Conservation (phyloP, 2,113 vertebrate genomes). For the Lates calcarifer region DNA sequence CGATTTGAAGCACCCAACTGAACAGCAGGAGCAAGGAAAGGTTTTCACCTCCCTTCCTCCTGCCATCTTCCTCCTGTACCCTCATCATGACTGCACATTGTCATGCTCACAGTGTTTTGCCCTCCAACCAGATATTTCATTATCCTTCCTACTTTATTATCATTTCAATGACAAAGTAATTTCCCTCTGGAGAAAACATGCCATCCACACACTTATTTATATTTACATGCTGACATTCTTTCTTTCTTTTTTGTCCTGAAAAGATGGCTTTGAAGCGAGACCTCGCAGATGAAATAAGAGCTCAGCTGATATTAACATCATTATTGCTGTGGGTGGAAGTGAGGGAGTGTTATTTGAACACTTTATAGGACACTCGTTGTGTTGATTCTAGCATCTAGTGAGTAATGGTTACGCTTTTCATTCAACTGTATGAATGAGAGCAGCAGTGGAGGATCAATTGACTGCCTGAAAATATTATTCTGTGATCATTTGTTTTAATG, state of each 20-base stretch:
- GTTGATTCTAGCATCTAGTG: slow-evolving; percentile 50
- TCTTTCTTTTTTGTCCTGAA: background rate
- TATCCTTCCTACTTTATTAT: slow-evolving; percentile 63
- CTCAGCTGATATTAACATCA: slow-evolving; percentile 61
- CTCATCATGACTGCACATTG: slow-evolving; percentile 30
- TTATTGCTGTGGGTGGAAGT: slow-evolving; percentile 29
- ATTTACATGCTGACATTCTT: slow-evolving; percentile 52
- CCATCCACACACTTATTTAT: slow-evolving; percentile 64
- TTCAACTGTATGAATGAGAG: slow-evolving; percentile 37
- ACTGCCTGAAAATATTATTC: slow-evolving; percentile 17
- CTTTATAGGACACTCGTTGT: slow-evolving; percentile 28
- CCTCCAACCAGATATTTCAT: slow-evolving; percentile 70
- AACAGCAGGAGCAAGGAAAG: slow-evolving; percentile 46
- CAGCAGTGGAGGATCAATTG: slow-evolving; percentile 13
- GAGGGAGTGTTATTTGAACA: slow-evolving; percentile 37
- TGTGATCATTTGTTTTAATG: background rate
- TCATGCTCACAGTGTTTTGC: slow-evolving; percentile 40
- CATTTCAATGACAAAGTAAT: slow-evolving; percentile 71
- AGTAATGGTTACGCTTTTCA: slow-evolving; percentile 54
- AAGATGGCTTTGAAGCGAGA: slow-evolving; percentile 49
- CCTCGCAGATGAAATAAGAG: slow-evolving; percentile 38
- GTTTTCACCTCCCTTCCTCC: slow-evolving; percentile 42
- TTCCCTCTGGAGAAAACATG: slow-evolving; percentile 65
- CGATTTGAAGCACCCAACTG: slow-evolving; percentile 47
- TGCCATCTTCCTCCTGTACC: slow-evolving; percentile 25